Conservation (phyloP, 2,888 invertebrate species). For the Apamea monoglypha region DNA sequence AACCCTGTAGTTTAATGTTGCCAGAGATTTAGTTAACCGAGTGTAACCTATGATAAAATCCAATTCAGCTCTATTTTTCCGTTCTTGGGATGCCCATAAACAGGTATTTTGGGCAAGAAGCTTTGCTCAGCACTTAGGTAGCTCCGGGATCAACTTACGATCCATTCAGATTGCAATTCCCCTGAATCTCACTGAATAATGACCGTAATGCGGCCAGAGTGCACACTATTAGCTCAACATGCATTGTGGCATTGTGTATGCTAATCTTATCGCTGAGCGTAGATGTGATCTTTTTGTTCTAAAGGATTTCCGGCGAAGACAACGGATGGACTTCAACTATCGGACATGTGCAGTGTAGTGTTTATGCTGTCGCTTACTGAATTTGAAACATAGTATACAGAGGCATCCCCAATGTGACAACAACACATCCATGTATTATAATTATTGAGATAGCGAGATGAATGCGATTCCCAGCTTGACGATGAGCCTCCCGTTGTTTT, state of each 20-base stretch:
- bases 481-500: no score
- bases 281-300: conserved; percentile 7
- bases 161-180: background rate
- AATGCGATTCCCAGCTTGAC: background rate
- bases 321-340: background rate
- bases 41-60: background rate
- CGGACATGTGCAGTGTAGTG: background rate
- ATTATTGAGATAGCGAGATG: no score
- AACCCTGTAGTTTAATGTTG: background rate
- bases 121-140: background rate
- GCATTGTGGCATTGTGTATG: background rate
- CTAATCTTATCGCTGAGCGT: conserved; percentile 1
- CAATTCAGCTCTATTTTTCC: background rate
- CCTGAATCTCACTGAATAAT: background rate
- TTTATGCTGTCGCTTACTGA: background rate
- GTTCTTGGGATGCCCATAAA: background rate
- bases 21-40: background rate
- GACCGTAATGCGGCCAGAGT: background rate
- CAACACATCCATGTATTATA: no score
- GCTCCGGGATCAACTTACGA: background rate
- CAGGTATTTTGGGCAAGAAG: background rate
- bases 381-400: background rate
- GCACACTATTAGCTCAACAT: background rate
- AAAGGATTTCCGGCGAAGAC: background rate
- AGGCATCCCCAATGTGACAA: background rate